These are phyloP conservation scores for Zoanthus solanderi DNA, from an alignment of 92 coral and sea anemone species.

Conservation along the genomic window DNA sequence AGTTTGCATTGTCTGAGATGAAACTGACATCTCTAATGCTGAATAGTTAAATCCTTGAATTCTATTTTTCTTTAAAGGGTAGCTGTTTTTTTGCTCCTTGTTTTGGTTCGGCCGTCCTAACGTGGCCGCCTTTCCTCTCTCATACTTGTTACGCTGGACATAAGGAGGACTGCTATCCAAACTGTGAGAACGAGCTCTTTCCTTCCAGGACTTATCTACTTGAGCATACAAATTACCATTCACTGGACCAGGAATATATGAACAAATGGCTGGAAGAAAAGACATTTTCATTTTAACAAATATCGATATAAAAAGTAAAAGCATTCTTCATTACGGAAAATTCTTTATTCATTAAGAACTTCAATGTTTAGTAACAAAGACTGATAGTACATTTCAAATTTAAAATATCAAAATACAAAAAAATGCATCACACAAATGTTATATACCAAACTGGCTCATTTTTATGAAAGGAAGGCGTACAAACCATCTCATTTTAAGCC, in stretches of 20 bases:
- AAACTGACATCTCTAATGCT: slow-evolving; percentile 41
- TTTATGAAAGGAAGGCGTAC: too few relatives aligned
- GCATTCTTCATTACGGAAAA: neutral
- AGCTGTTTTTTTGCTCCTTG: slow-evolving; percentile 38
- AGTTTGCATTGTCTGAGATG: slow-evolving; percentile 55
- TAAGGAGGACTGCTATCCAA: slow-evolving; percentile 75
- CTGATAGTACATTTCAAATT: too few relatives aligned
- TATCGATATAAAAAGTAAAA: neutral
- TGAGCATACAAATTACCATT: slow-evolving; percentile 97
- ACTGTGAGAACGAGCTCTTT: slow-evolving; percentile 83
- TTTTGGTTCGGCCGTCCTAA: slow-evolving; percentile 55
- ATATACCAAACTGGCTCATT: too few relatives aligned
- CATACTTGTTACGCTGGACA: slow-evolving; percentile 62
- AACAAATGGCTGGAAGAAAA: slow-evolving; percentile 26
- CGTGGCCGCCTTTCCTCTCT: slow-evolving; percentile 65
- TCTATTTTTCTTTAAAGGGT: slow-evolving; percentile 52
- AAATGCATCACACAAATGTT: too few relatives aligned
- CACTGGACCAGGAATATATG: slow-evolving; percentile 94
- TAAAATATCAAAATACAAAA: too few relatives aligned
- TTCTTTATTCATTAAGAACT: too few relatives aligned
- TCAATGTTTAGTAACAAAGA: too few relatives aligned
- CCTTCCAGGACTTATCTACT: slow-evolving; percentile 91
- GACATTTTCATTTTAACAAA: neutral
- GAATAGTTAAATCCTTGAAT: slow-evolving; percentile 13
- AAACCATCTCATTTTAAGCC: too few relatives aligned